A percentile compares a stretch with the other conserved stretches of the same genome.
Conservation (phyloP, 2,797 vertebrate genomes). For the Lagocephalus sceleratus region DNA sequence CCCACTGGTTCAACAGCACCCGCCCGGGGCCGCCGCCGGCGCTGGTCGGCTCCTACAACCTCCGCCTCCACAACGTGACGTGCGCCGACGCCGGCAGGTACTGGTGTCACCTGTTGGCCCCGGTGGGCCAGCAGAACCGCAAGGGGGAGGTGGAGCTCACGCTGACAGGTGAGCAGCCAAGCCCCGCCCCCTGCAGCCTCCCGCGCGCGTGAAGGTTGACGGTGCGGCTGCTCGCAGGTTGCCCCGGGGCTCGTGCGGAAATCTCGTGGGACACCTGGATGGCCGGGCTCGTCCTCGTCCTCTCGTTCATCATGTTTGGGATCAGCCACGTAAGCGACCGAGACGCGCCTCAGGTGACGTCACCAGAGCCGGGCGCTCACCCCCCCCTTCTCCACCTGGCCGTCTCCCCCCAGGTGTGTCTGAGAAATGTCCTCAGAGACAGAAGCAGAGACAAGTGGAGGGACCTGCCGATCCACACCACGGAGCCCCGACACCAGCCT, state of each 20-base stretch:
- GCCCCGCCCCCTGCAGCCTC: neutral
- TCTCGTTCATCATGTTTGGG: slow-evolving; percentile 43
- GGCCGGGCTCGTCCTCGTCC: slow-evolving; percentile 41
- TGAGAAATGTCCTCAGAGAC: slow-evolving; percentile 41
- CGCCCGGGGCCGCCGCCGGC: slow-evolving; percentile 38
- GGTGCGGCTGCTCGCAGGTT: slow-evolving; percentile 40
- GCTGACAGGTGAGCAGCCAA: slow-evolving; percentile 50
- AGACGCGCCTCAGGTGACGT: neutral
- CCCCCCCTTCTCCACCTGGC: neutral
- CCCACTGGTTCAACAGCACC: neutral
- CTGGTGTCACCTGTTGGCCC: slow-evolving; percentile 61
- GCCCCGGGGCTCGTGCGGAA: neutral
- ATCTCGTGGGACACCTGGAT: slow-evolving; percentile 1
- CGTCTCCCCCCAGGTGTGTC: slow-evolving; percentile 35
- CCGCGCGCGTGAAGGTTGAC: neutral
- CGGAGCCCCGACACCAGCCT: slow-evolving; percentile 30
- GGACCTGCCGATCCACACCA: slow-evolving; percentile 42
- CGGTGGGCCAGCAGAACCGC: slow-evolving; percentile 65
- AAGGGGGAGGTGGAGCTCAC: slow-evolving; percentile 49
- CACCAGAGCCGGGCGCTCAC: neutral
- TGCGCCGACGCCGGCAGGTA: slow-evolving; percentile 57
- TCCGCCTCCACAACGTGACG: slow-evolving; percentile 57
- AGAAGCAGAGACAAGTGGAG: slow-evolving; percentile 24
- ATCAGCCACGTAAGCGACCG: slow-evolving; percentile 68
- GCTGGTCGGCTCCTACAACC: slow-evolving; percentile 10